Base-by-base conservation (phyloP, 2,888 invertebrate species). In the Macrostomum cliftonense region DNA sequence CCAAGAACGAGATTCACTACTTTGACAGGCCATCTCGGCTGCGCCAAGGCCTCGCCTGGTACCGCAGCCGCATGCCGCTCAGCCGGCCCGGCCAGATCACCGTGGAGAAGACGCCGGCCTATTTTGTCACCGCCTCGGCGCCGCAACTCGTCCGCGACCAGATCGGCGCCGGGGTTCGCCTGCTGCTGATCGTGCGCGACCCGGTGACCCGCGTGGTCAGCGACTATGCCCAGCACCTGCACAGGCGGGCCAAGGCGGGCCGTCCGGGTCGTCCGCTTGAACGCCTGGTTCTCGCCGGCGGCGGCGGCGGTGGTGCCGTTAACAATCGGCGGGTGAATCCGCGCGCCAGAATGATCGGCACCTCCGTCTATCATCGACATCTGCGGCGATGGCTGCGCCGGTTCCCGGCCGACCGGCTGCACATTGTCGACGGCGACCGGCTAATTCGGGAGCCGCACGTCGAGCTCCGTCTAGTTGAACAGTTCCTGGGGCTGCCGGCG, bases 101-200 rank as follows among this genome's bases (percentile, higher is more conserved):
- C 49, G 83, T 91, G 59, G 95, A 95, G 71, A 95, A 95, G 73
- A 91, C 88, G 60, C 95, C 95, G 4, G 87, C 88, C 62, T 95
- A 95, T 73, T 95, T 95, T 73, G 86, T 93, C 43, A 87, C 87
- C 50, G 82, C 85, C 13, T 82, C 84, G 77, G 91, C 87, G 37
- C 93, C 95, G 12, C 84, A 86, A 71, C 42, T 42, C 4, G 43
- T 39, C 45, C 37, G 43, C 19, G 84, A 86, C 71, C 42, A 45
- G 14, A 43, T 45, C 12, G 43, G 43, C 19, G 37, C 46, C 14
- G 9, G 9, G 4, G 5, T 45, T 2, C 62, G 42, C 61, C 75
- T 97, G 52, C 77, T 95, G 54, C 75, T 95, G 58, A 88, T 93
- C 63, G 84, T 97, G 19, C 78, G 95, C 13, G 88, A 97, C 70